Percentiles rank a stretch among this genome's conserved stretches.
phyloP scores from a whole-genome alignment of 2,888 invertebrate genomes.

The Leptinotarsa juncta region DNA sequence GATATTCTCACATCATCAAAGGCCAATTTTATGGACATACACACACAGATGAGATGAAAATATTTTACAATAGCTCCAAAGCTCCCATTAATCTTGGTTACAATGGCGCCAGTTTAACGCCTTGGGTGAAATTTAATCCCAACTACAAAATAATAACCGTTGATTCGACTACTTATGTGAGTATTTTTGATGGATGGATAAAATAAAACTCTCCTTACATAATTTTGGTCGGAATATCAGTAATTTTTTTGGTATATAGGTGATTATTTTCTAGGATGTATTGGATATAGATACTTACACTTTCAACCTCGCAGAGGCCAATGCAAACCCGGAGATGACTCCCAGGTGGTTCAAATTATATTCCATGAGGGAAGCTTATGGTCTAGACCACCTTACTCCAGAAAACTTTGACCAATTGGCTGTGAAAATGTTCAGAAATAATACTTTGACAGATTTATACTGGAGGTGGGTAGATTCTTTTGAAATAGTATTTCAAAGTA shows the following conservation, averaged over 20 bases:
- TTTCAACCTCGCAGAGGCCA: conserved; percentile 82
- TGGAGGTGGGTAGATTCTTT: conserved; percentile 58
- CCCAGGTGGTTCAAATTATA: conserved; percentile 83
- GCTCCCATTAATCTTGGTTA: conserved; percentile 78
- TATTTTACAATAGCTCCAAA: conserved; percentile 73
- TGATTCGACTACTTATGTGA: conserved; percentile 56
- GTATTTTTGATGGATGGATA: conserved; percentile 33
- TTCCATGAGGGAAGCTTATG: conserved; percentile 77
- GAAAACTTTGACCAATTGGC: conserved; percentile 73
- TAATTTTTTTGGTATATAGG: too few relatives aligned
- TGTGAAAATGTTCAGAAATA: conserved; percentile 69
- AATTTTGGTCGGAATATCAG: too few relatives aligned
- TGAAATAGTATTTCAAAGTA: neutral
- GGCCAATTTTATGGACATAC: conserved; percentile 89
- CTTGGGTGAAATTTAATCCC: conserved; percentile 76
- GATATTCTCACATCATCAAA: conserved; percentile 80
- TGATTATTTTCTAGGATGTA: conserved; percentile 68
- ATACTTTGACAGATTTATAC: conserved; percentile 65
- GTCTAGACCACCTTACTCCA: conserved; percentile 72
- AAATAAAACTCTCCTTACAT: neutral
- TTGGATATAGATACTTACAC: conserved; percentile 78
- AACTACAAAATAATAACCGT: conserved; percentile 65
- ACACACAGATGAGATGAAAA: conserved; percentile 80
- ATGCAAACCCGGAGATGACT: conserved; percentile 67
- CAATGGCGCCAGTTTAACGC: conserved; percentile 69